Evolutionary conservation across 1,140 invertebrate species (phyloP).

Genomic region (Anastatus disparis): DNA sequence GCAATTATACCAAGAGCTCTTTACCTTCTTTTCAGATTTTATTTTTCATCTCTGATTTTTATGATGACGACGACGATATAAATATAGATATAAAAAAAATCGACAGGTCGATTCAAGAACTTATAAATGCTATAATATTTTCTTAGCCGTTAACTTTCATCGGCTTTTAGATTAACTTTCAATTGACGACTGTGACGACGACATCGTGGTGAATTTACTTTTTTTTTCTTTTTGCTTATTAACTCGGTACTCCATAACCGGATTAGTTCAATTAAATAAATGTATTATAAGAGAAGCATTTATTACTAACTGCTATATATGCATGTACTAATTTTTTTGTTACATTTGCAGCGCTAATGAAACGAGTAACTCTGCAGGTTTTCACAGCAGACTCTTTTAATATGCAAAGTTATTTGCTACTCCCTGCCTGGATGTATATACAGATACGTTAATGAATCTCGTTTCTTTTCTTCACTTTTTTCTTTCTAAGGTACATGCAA

Average conservation of each 20-base stretch:
- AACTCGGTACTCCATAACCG: conserved; percentile 13
- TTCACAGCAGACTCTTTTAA: conserved; percentile 52
- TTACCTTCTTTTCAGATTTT: conserved; percentile 7
- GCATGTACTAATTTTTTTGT: too few species aligned
- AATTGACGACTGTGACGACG: conserved; percentile 48
- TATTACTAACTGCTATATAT: too few species aligned
- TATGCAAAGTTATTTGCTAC: conserved; percentile 57
- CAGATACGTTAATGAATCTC: conserved; percentile 3
- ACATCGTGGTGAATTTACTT: conserved; percentile 39
- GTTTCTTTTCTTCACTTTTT: conserved; percentile 16
- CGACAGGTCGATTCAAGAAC: too few species aligned
- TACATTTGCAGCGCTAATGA: conserved; percentile 2
- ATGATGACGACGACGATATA: too few species aligned
- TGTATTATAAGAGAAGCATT: conserved; percentile 31
- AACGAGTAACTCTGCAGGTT: conserved; percentile 33
- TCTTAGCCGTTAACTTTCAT: background rate
- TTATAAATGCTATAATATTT: too few species aligned
- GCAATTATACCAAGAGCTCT: conserved; percentile 50
- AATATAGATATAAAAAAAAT: too few species aligned
- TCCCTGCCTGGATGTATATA: conserved; percentile 32
- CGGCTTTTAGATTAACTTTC: conserved; percentile 46
- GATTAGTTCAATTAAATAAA: conserved; percentile 48
- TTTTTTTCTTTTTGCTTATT: conserved; percentile 43
- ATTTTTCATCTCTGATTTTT: conserved; percentile 30
- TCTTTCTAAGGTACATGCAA: background rate